Base-by-base conservation (phyloP, 1,140 invertebrate species). In the Elysia chlorotica region DNA sequence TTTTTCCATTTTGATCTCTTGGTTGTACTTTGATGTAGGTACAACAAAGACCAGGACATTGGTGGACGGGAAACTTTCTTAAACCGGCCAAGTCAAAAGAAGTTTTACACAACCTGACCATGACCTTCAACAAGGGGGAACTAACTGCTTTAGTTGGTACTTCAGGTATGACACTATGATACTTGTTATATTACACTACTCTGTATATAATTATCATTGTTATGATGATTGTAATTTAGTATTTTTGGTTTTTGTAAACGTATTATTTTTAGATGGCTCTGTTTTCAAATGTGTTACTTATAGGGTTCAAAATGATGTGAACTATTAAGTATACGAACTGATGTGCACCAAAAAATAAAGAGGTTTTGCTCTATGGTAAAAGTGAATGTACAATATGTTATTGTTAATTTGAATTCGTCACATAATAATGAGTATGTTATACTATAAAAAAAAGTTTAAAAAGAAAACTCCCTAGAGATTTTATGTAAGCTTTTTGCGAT, bases 91-190 rank as follows among this genome's bases (percentile, higher is more conserved):
- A 54, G 30, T 23, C 61, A 2, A 23, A 35, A 33, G 38, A 71
- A 2, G 79, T 81, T 2, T 74, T 81, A 0, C 41, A 75, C 62
- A 71, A 79, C 54, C 71, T 81, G 31, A 66, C 53, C 38, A 53
- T 81, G 74, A 71, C 69, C 6, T 70, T 81, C 37, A 75, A 72
- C 14, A 65, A 48, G 2, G 79, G 79, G 37, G 59, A 78, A 36
- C 69, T 81, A 0, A 78, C 76, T 17, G 79, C 77, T 1, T 67
- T 82, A 21, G 62, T 82, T n/a, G 81, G 81, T 31, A 80, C 68
- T 59, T 82, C 81, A 41, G 81, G 81, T 82, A 67, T 36, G 71
- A 70, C 14, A 1, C 35, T 25, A 21, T 31, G 1, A 17, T 10
- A 10, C 17, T 10, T 25, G 10, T 14, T 59, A 59, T 17, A 25